phyloP scores from a whole-genome alignment of 2,888 invertebrate genomes.

The Caenorhabditis angaria region DNA sequence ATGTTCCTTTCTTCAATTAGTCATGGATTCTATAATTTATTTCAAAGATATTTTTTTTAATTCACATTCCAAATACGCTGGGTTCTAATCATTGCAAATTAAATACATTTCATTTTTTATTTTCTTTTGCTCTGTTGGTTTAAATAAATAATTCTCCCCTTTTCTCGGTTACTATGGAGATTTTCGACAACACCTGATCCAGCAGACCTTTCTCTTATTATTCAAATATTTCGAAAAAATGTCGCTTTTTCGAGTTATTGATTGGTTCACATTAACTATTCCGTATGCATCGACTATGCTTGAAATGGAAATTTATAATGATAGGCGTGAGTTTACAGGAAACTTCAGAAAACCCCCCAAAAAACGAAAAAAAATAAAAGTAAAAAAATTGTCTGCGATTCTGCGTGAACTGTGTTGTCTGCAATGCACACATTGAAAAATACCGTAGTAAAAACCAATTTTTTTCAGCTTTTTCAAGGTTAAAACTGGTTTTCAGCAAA shows the following conservation, averaged over 20 bases:
- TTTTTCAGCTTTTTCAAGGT: no score
- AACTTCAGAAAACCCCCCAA: no score
- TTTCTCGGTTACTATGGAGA: not conserved
- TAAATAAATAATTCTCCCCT: not conserved
- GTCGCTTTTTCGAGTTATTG: constrained; percentile 39
- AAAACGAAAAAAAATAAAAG: no score
- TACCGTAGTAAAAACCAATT: no score
- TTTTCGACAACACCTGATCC: not conserved
- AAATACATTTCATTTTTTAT: not conserved
- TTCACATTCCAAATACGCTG: constrained; percentile 2
- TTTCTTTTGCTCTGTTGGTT: no score
- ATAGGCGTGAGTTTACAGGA: constrained; percentile 22
- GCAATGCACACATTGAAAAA: no score
- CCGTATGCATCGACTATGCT: constrained; percentile 14
- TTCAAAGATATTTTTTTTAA: not conserved
- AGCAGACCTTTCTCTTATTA: no score
- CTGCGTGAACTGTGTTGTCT: no score
- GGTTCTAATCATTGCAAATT: not conserved
- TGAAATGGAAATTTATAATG: constrained; percentile 23
- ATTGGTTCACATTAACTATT: constrained; percentile 36
- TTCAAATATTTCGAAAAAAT: constrained; percentile 12
- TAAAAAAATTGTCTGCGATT: no score
- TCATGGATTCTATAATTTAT: not conserved
- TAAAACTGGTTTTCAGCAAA: no score
- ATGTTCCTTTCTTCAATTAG: no score